phyloP scores from a whole-genome alignment of 2,888 invertebrate species.

The Eupithecia subfuscata region DNA sequence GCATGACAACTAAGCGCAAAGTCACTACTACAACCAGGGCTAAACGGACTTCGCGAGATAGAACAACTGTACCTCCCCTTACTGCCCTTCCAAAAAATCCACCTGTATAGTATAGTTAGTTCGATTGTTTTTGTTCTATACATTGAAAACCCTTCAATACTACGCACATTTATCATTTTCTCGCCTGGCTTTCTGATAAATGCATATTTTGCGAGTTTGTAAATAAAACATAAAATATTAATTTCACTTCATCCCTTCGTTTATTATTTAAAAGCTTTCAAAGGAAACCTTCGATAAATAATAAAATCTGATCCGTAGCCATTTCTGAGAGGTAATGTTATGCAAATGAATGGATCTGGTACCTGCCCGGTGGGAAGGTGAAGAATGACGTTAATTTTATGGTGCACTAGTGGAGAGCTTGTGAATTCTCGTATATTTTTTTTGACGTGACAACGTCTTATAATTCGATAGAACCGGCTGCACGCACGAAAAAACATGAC shows the following conservation, averaged over 20 bases:
- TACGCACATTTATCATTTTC: not conserved
- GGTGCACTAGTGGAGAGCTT: not conserved
- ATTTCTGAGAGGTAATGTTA: constrained; percentile 56
- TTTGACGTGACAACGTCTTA: too few relatives aligned
- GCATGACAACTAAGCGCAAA: too few relatives aligned
- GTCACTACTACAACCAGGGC: too few relatives aligned
- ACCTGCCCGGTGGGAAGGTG: not conserved
- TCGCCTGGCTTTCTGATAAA: not conserved
- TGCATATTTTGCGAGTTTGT: constrained; percentile 6
- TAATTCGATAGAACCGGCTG: too few relatives aligned
- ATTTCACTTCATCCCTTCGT: constrained; percentile 55
- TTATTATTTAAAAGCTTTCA: constrained; percentile 66
- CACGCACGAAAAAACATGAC: too few relatives aligned
- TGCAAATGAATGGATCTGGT: constrained; percentile 60
- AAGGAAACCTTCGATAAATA: constrained; percentile 68
- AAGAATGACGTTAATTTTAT: not conserved
- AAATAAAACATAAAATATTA: constrained; percentile 62
- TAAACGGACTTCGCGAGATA: too few relatives aligned
- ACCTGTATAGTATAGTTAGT: not conserved
- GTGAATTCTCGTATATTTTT: not conserved
- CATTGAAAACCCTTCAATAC: not conserved
- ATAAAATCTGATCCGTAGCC: constrained; percentile 60
- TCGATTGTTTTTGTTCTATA: not conserved
- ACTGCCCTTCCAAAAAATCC: too few relatives aligned
- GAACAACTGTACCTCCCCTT: too few relatives aligned